Conservation (phyloP, 2,797 vertebrate species). For the Aplochiton taeniatus region DNA sequence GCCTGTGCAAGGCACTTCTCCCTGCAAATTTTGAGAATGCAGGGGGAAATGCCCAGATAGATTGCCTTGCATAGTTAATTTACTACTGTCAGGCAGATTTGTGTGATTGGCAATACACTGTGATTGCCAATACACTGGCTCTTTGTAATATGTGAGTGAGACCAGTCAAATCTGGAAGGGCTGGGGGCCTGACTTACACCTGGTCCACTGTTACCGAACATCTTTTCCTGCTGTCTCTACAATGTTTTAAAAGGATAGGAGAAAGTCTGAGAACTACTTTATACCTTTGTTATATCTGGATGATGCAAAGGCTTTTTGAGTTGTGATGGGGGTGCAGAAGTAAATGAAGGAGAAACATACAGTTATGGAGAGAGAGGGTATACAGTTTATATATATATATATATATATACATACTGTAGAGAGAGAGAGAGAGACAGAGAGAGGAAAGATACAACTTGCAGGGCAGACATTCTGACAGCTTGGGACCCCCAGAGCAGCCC, state of each 20-base stretch:
- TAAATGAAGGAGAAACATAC: background rate
- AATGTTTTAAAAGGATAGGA: no score
- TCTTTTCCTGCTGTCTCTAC: no score
- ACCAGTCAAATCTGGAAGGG: no score
- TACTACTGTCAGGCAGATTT: slow-evolving; percentile 76
- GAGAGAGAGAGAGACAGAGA: background rate
- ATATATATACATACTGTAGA: no score
- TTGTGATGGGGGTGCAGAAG: no score
- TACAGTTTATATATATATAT: no score
- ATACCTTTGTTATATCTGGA: slow-evolving; percentile 57
- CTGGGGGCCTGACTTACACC: no score
- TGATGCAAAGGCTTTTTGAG: slow-evolving; percentile 5
- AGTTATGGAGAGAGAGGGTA: background rate
- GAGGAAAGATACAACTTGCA: no score
- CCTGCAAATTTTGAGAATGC: slow-evolving; percentile 55
- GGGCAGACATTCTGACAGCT: slow-evolving; percentile 24
- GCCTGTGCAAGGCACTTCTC: slow-evolving; percentile 47
- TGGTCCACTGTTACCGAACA: no score
- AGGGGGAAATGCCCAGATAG: slow-evolving; percentile 67
- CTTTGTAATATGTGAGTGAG: no score
- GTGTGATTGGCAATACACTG: slow-evolving; percentile 73
- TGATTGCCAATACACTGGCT: slow-evolving; percentile 56
- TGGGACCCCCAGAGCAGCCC: background rate
- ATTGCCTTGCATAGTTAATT: slow-evolving; percentile 74
- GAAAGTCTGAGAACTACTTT: no score